phyloP scores from a whole-genome alignment of 2,113 vertebrate genomes.

The Cepphus grylle region DNA sequence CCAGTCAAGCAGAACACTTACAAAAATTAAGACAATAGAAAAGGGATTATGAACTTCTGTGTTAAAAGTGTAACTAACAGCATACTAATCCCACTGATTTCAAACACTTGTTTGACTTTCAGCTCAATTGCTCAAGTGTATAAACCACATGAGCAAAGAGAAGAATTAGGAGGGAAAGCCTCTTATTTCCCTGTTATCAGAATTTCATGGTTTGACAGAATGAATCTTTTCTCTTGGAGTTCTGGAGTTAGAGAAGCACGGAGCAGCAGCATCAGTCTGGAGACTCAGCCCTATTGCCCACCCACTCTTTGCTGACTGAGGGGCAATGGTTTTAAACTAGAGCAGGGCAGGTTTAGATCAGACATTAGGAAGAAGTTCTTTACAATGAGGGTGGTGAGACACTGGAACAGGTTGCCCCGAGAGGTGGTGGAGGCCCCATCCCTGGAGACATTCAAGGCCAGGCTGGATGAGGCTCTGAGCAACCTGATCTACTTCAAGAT shows the following conservation, averaged over 20 bases:
- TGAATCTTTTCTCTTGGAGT: not conserved
- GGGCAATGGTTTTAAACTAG: no score
- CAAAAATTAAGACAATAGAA: not conserved
- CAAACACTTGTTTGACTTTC: not conserved
- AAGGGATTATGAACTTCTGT: not conserved
- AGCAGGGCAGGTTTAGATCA: no score
- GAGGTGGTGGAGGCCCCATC: no score
- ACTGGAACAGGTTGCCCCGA: no score
- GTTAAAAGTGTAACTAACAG: not conserved
- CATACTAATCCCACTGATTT: not conserved
- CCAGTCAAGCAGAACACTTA: not conserved
- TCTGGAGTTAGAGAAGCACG: not conserved
- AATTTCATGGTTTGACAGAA: not conserved
- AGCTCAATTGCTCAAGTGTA: not conserved
- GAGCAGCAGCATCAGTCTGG: not conserved
- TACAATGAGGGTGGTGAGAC: no score
- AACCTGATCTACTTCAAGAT: no score
- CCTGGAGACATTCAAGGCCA: no score
- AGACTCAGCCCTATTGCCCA: not conserved
- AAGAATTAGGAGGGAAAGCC: not conserved
- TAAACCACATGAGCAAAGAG: not conserved
- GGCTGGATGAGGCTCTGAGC: no score
- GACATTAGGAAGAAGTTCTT: no score
- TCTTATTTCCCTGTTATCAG: not conserved
- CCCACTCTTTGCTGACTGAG: not conserved